Conservation (phyloP, 1,140 invertebrate genomes). For the Drosophila melanica region DNA sequence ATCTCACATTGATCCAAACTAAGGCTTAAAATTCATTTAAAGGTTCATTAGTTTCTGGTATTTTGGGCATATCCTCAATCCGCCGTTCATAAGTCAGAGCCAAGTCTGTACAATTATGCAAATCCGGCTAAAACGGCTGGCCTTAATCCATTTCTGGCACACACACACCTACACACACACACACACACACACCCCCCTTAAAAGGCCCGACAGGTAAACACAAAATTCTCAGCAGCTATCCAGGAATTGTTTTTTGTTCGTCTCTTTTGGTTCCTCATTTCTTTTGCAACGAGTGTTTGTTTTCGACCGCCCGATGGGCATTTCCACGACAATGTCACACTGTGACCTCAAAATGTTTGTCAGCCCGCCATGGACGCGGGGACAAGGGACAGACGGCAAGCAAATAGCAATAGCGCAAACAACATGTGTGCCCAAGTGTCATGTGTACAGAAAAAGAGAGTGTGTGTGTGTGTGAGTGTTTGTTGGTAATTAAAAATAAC, state of each 20-base stretch:
- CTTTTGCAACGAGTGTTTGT: conserved; percentile 40
- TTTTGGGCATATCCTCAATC: background rate
- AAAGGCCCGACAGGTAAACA: conserved; percentile 23
- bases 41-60: conserved; percentile 8
- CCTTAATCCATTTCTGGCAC: conserved; percentile 9
- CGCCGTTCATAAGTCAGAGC: background rate
- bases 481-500: conserved; percentile 73
- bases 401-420: conserved; percentile 27
- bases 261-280: conserved; percentile 10
- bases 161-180: background rate
- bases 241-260: conserved; percentile 7
- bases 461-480: conserved; percentile 17
- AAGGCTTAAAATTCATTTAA: background rate
- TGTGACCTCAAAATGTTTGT: conserved; percentile 73
- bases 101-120: background rate
- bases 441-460: background rate
- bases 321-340: conserved; percentile 68
- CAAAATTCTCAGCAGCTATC: conserved; percentile 9
- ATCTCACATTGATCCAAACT: background rate
- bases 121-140: conserved; percentile 9
- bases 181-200: background rate
- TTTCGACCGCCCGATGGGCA: conserved; percentile 46
- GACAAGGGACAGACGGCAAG: background rate
- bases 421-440: conserved; percentile 22
- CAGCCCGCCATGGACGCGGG: conserved; percentile 17